phyloP scores from a whole-genome alignment of 2,888 invertebrate species.

The Oxyteleia sp. region DNA sequence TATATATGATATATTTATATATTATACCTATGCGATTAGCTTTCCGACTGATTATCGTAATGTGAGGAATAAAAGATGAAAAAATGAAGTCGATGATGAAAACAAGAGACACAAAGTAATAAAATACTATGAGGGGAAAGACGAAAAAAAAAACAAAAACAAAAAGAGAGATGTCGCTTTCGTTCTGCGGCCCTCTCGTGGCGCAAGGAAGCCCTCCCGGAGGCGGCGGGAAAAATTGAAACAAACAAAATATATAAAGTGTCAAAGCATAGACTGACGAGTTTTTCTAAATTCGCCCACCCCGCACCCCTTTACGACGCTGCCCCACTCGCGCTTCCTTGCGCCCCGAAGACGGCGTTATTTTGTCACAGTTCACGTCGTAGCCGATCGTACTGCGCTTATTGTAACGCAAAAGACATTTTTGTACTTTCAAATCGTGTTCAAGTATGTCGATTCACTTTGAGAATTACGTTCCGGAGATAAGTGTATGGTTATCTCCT shows the following conservation, averaged over 20 bases:
- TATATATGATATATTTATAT: conserved; percentile 81
- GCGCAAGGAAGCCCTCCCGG: conserved; percentile 49
- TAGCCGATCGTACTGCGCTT: conserved; percentile 72
- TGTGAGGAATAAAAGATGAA: conserved; percentile 66
- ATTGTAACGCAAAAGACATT: conserved; percentile 48
- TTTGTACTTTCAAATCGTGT: conserved; percentile 67
- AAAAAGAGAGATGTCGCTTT: conserved; percentile 37
- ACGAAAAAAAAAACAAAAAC: too few relatives aligned
- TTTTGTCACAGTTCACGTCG: conserved; percentile 65
- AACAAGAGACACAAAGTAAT: conserved; percentile 49
- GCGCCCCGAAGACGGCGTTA: conserved; percentile 52
- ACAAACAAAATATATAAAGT: conserved; percentile 43
- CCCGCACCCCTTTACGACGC: conserved; percentile 15
- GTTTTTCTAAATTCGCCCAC: conserved; percentile 42
- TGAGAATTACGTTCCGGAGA: conserved; percentile 41
- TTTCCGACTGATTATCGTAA: conserved; percentile 87
- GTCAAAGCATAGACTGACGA: conserved; percentile 67
- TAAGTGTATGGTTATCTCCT: conserved; percentile 20
- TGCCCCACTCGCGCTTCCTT: conserved; percentile 31
- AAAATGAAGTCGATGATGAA: conserved; percentile 46
- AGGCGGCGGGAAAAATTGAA: neutral
- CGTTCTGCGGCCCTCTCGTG: conserved; percentile 39
- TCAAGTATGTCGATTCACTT: conserved; percentile 49
- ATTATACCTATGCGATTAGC: conserved; percentile 84
- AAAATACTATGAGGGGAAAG: conserved; percentile 34